Percentiles rank a stretch among this genome's conserved stretches.
phyloP scores from a whole-genome alignment of 2,797 vertebrate genomes.

The Heteromormyrus szaboi region DNA sequence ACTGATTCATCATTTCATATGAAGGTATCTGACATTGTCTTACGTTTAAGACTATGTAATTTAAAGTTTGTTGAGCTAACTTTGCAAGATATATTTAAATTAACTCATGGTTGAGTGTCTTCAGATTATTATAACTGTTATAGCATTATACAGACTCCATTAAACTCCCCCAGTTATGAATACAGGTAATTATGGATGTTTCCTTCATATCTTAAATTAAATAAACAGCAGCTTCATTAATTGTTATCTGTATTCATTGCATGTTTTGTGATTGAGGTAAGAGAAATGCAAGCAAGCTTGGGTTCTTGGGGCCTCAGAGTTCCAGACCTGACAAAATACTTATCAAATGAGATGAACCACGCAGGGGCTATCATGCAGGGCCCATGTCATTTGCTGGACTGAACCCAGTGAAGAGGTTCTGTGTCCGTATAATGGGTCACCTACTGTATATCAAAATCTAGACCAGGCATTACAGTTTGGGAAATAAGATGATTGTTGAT shows the following conservation, averaged over 20 bases:
- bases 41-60: neutral
- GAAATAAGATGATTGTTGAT: neutral
- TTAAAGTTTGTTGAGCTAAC: neutral
- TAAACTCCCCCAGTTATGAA: neutral
- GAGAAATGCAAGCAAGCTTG: neutral
- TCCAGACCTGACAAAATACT: neutral
- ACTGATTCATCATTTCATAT: neutral
- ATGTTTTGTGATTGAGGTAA: neutral
- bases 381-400: neutral
- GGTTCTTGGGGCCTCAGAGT: neutral
- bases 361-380: neutral
- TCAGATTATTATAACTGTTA: neutral
- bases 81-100: conserved; percentile 3
- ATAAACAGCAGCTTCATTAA: neutral
- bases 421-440: neutral
- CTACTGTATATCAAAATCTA: neutral
- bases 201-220: neutral
- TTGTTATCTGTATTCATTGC: neutral
- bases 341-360: neutral
- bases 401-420: neutral
- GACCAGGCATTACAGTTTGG: neutral
- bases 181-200: neutral
- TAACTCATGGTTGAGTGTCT: neutral
- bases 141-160: neutral
- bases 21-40: neutral